Evolutionary conservation across 2,113 vertebrate species (phyloP), one percentile per base, ranked within the genome.

Genomic region (Sarotherodon lohbergeri): DNA sequence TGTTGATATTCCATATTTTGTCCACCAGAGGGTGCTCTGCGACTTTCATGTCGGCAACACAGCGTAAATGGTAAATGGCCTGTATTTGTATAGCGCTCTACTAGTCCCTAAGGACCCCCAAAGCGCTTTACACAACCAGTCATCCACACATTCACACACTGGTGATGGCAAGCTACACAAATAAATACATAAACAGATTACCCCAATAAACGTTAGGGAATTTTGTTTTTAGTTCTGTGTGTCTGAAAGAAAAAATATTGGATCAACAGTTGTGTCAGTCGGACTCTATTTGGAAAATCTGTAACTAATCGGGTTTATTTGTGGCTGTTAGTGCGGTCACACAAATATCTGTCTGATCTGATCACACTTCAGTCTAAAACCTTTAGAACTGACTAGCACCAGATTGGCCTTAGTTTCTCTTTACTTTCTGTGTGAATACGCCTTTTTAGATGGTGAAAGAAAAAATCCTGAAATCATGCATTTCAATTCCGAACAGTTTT

Each of bases 381-480:
- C 9, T 57, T 54, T 11, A 36, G 59, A 29, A 66, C 76, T 36
- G 29, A 48, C 29, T 34, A 66, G 24, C 56, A 55, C 34, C 79
- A 73, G 52, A 68, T 52, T 88, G 36, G 85, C 57, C 80, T 82
- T 36, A 24, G 22, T 85, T 80, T 0, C 13, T 57, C 6, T 66
- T 81, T 9, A n/a, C 88, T 81, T 80, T 92, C 79, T 84, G 43
- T 85, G n/a, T 89, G 48, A 50, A 68, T 59, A 87, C 57, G 71
- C 86, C 82, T 88, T 54, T 82, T 85, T 27, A 82, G 78, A 84
- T 12, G 59, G 14, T 27, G 7, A 46, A 54, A 88, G n/a, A 16
- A 76, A 82, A 81, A 84, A 39, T 78, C 24, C 46, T 50, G 16
- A 32, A 52, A 78, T 78, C 16, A 32, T 2, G 2, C 46, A 50